Percentiles rank a stretch among this genome's conserved stretches.
Conservation (phyloP, 2,888 invertebrate genomes). For the Nephrotoma flavescens region DNA sequence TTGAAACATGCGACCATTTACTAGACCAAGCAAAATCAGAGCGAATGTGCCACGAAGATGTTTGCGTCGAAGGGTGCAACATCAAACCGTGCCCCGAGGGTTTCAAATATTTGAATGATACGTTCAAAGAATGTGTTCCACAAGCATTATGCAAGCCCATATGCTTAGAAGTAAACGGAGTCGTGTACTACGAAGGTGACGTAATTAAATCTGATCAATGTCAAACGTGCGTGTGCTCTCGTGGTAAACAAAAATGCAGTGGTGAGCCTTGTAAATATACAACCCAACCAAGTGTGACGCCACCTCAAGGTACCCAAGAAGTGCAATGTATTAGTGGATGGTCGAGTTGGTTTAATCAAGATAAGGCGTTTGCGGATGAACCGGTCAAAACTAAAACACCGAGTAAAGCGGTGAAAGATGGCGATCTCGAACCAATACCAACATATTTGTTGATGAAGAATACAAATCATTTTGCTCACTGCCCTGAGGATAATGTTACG, state of each 20-base stretch:
- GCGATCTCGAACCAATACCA: slow-evolving; percentile 45
- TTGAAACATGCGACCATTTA: slow-evolving; percentile 71
- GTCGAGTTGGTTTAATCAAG: slow-evolving; percentile 61
- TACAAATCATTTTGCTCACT: slow-evolving; percentile 37
- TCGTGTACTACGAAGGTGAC: slow-evolving; percentile 61
- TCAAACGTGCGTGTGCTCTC: slow-evolving; percentile 64
- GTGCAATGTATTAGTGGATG: slow-evolving; percentile 52
- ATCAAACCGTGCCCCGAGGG: slow-evolving; percentile 59
- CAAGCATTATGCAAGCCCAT: slow-evolving; percentile 52
- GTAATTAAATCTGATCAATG: slow-evolving; percentile 59
- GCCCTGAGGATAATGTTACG: slow-evolving; percentile 44
- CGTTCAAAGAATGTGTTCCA: slow-evolving; percentile 57
- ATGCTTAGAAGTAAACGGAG: slow-evolving; percentile 53
- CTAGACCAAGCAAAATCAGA: slow-evolving; percentile 46
- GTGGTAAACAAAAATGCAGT: slow-evolving; percentile 50
- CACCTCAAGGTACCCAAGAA: slow-evolving; percentile 18
- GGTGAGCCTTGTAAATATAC: slow-evolving; percentile 46
- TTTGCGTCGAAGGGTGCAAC: slow-evolving; percentile 72
- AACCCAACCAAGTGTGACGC: slow-evolving; percentile 12
- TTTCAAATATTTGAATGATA: slow-evolving; percentile 54
- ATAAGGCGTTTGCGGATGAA: slow-evolving; percentile 20
- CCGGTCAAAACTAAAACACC: slow-evolving; percentile 11
- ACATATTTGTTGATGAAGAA: slow-evolving; percentile 20
- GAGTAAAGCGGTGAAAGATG: slow-evolving; percentile 20
- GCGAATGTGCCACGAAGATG: slow-evolving; percentile 52